Evolutionary conservation across 2,888 invertebrate species (phyloP).

Genomic region (Idaea dimidiata): DNA sequence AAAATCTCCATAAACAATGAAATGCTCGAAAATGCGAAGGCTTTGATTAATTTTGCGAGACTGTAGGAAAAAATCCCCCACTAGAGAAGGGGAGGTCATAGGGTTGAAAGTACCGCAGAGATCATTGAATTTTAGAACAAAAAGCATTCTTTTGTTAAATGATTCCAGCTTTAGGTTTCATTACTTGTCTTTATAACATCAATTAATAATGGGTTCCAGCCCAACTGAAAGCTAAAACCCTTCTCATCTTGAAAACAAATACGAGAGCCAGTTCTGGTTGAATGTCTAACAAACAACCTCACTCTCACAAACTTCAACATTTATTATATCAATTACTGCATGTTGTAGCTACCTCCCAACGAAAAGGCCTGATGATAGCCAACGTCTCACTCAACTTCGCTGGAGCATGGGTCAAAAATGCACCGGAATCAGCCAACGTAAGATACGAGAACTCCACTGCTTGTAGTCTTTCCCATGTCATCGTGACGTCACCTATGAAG

Average conservation of each 20-base stretch:
- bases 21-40: too few relatives aligned
- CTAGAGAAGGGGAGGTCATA: too few relatives aligned
- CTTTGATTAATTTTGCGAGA: too few relatives aligned
- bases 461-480: conserved; percentile 86
- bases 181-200: too few relatives aligned
- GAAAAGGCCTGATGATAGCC: conserved; percentile 87
- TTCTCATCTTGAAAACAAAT: too few relatives aligned
- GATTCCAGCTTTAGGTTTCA: too few relatives aligned
- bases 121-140: too few relatives aligned
- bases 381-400: conserved; percentile 86
- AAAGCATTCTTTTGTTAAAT: too few relatives aligned
- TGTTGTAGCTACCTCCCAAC: conserved; percentile 79
- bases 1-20: not conserved
- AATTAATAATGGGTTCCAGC: too few relatives aligned
- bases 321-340: not conserved
- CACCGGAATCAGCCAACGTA: conserved; percentile 88
- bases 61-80: too few relatives aligned
- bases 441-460: conserved; percentile 89
- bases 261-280: not conserved
- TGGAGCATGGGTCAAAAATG: conserved; percentile 88
- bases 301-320: not conserved
- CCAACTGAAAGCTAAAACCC: too few relatives aligned
- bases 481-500: conserved; percentile 87
- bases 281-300: not conserved
- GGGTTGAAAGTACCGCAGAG: too few relatives aligned